A percentile compares a stretch with the other conserved stretches of the same genome.
phyloP scores from a whole-genome alignment of 2,797 vertebrate genomes.

The Mus spretus region DNA sequence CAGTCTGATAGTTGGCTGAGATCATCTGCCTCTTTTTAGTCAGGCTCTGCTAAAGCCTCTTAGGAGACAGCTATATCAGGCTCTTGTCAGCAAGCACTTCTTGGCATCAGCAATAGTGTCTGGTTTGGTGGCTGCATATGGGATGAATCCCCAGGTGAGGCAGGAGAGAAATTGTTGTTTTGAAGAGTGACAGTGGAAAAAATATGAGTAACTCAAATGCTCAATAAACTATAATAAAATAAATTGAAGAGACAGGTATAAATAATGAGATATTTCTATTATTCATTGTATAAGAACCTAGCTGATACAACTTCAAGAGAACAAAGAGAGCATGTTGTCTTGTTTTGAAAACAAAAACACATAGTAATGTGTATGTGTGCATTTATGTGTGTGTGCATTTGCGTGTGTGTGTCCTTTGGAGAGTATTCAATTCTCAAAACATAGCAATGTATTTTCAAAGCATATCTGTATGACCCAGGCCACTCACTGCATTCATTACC shows the following conservation, averaged over 20 bases:
- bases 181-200: too few relatives aligned
- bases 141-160: too few relatives aligned
- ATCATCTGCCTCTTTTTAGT: too few relatives aligned
- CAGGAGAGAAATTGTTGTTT: neutral
- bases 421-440: neutral
- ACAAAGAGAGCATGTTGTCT: neutral
- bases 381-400: neutral
- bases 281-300: neutral
- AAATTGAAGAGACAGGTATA: neutral
- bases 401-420: neutral
- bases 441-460: neutral
- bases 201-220: neutral
- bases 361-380: neutral
- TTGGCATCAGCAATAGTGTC: too few relatives aligned
- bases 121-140: too few relatives aligned
- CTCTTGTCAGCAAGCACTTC: too few relatives aligned
- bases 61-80: too few relatives aligned
- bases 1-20: too few relatives aligned
- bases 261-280: slow-evolving; percentile 29
- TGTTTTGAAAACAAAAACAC: neutral
- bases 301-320: neutral
- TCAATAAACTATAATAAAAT: neutral
- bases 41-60: too few relatives aligned
- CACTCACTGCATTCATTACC: neutral
- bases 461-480: neutral